These are phyloP conservation scores for Formicarius rufipectus DNA, from an alignment of 2,113 vertebrate genomes.

Conservation along the genomic window DNA sequence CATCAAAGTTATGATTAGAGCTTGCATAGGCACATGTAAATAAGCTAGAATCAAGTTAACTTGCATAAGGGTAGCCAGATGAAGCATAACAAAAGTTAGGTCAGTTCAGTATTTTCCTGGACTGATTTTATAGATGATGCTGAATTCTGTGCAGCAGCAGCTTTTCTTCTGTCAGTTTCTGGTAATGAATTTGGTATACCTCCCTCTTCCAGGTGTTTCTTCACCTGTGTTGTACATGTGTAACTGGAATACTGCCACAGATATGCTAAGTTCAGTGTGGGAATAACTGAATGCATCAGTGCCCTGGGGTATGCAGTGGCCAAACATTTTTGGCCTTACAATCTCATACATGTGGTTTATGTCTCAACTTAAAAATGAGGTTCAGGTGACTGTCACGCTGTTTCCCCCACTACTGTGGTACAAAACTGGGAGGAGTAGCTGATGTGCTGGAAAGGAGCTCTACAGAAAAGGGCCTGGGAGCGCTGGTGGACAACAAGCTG, in stretches of 20 bases:
- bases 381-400: fast-evolving
- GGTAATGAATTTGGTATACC: not conserved
- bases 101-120: not conserved
- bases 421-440: not conserved
- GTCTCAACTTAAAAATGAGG: not conserved
- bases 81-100: not conserved
- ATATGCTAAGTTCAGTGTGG: not conserved
- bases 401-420: not conserved
- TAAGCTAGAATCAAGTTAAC: not conserved
- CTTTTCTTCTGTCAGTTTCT: not conserved
- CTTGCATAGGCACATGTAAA: not conserved
- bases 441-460: not conserved
- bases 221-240: not conserved
- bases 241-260: not conserved
- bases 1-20: not conserved
- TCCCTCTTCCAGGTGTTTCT: not conserved
- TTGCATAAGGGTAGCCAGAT: not conserved
- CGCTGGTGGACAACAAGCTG: not conserved
- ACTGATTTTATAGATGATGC: not conserved
- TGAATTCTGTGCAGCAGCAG: not conserved
- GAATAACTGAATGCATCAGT: not conserved
- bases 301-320: not conserved
- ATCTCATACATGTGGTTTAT: not conserved
- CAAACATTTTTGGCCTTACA: not conserved
- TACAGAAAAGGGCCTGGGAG: not conserved